Percentiles rank a stretch among this genome's conserved stretches.
phyloP scores from a whole-genome alignment of 2,113 vertebrate species.

The Fregetta grallaria region DNA sequence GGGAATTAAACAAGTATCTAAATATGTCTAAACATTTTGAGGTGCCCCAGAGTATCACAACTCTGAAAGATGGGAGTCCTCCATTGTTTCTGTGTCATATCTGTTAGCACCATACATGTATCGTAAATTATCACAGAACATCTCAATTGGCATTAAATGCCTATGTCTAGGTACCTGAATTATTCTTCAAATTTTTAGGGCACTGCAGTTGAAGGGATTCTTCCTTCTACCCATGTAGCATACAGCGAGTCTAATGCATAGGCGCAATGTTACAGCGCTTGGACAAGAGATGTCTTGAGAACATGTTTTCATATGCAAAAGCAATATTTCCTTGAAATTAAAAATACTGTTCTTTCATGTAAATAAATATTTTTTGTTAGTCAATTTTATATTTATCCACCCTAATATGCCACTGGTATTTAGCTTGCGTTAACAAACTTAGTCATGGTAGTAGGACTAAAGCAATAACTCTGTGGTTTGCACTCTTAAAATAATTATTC shows the following conservation, averaged over 20 bases:
- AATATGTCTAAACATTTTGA: neutral
- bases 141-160: neutral
- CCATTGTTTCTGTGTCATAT: neutral
- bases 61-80: neutral
- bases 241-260: accelerated
- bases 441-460: neutral
- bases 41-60: neutral
- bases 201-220: neutral
- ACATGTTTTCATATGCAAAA: neutral
- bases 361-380: neutral
- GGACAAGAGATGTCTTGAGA: neutral
- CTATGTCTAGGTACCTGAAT: neutral
- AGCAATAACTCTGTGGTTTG: neutral
- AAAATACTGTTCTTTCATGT: neutral
- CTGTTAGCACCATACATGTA: neutral
- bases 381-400: neutral
- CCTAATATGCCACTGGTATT: neutral
- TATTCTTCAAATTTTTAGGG: neutral
- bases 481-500: neutral
- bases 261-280: neutral
- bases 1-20: neutral
- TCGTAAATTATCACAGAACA: neutral
- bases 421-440: neutral
- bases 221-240: accelerated
- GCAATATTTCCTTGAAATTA: neutral